A percentile compares a stretch with the other conserved stretches of the same genome.
Evolutionary conservation across 2,113 vertebrate genomes (phyloP).

Genomic region (Lophotis ruficrista): DNA sequence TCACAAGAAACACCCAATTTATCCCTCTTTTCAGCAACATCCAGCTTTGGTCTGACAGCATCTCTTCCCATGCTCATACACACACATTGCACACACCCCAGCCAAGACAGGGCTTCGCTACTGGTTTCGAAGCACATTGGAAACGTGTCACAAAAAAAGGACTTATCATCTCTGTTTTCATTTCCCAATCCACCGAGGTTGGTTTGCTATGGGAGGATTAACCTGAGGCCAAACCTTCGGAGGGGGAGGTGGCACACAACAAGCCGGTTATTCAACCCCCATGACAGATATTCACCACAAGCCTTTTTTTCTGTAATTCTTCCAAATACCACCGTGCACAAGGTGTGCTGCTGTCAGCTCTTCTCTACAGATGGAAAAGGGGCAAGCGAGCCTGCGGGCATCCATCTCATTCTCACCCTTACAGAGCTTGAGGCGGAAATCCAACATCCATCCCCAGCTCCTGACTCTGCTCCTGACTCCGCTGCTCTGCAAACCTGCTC

Average conservation of each 20-base stretch:
- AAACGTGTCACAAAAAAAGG: neutral
- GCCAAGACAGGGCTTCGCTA: neutral
- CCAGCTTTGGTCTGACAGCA: neutral
- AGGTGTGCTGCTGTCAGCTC: neutral
- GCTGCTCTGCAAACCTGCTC: neutral
- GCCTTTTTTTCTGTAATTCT: neutral
- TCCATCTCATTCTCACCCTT: neutral
- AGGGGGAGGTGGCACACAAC: neutral
- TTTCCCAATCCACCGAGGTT: neutral
- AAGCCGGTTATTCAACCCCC: rapidly evolving
- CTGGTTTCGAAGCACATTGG: rapidly evolving
- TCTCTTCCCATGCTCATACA: neutral
- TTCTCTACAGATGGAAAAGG: neutral
- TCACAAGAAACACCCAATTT: neutral
- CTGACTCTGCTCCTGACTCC: neutral
- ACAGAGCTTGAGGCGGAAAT: neutral
- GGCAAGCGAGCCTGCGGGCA: neutral
- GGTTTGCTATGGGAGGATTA: neutral
- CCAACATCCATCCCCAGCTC: neutral
- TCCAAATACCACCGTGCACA: neutral
- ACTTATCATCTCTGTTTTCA: neutral
- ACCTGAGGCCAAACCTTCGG: neutral
- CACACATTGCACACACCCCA: too few species aligned
- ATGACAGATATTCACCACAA: neutral
- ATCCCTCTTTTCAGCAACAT: neutral